Evolutionary conservation across 2,888 invertebrate species (phyloP).

Genomic region (Atrina japonica): DNA sequence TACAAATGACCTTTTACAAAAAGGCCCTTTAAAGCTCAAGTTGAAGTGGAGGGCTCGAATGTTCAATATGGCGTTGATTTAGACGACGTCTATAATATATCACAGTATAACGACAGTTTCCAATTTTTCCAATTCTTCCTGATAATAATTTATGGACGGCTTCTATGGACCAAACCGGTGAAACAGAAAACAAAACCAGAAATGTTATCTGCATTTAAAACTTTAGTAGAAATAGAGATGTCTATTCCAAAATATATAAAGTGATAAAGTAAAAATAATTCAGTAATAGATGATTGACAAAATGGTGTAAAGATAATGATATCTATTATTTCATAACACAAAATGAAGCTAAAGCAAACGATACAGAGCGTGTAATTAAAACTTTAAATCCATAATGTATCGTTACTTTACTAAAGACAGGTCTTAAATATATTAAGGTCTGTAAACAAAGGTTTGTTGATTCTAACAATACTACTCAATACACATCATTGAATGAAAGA

Average conservation of each 20-base stretch:
- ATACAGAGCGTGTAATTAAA: constrained; percentile 26
- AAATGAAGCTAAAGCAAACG: constrained; percentile 32
- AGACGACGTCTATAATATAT: no score
- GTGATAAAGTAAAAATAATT: constrained; percentile 42
- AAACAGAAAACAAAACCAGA: no score
- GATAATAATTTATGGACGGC: no score
- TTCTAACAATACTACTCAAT: constrained; percentile 42
- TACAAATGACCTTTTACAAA: no score
- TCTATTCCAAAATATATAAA: constrained; percentile 18
- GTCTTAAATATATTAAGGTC: constrained; percentile 39
- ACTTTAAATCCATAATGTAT: constrained; percentile 27
- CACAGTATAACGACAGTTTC: no score
- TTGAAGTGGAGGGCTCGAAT: no score
- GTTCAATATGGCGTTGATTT: no score
- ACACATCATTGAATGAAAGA: constrained; percentile 39
- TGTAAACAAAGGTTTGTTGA: constrained; percentile 32
- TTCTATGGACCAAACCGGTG: no score
- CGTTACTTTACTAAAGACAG: constrained; percentile 28
- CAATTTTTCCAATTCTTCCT: no score
- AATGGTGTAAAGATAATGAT: constrained; percentile 13
- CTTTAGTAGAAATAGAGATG: constrained; percentile 12
- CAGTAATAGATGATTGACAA: constrained; percentile 30
- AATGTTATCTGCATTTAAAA: no score
- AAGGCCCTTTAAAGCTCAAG: no score
- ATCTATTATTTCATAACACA: constrained; percentile 28